Conservation (phyloP, 2,888 invertebrate species). For the Meloe dianella region DNA sequence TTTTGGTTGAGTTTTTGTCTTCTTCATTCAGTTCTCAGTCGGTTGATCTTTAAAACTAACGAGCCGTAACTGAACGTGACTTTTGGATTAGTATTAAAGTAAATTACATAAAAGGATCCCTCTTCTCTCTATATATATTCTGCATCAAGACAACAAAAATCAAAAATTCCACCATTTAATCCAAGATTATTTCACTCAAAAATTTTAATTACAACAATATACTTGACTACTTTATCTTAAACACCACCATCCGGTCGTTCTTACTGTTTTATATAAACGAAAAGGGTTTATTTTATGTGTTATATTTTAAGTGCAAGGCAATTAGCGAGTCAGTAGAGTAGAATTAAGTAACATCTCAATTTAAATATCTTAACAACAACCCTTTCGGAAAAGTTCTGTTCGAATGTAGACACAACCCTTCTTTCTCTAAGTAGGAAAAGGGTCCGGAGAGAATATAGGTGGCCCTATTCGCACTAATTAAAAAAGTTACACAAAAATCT, state of each 20-base stretch:
- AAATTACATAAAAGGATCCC: constrained; percentile 17
- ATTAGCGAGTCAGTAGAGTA: constrained; percentile 60
- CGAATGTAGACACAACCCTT: constrained; percentile 36
- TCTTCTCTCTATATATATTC: not conserved
- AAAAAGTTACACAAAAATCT: constrained; percentile 43
- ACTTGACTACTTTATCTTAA: constrained; percentile 18
- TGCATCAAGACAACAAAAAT: not conserved
- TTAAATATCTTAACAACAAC: constrained; percentile 56
- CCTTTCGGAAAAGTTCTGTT: constrained; percentile 31
- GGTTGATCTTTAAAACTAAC: constrained; percentile 43
- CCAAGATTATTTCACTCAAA: not conserved
- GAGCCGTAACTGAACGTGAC: constrained; percentile 45
- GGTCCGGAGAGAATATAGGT: constrained; percentile 40
- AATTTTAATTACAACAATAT: constrained; percentile 15
- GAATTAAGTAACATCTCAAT: constrained; percentile 60
- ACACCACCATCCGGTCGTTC: constrained; percentile 13
- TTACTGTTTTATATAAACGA: constrained; percentile 35
- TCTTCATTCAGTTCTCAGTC: constrained; percentile 32
- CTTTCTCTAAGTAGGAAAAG: constrained; percentile 37
- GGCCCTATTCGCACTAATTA: constrained; percentile 54
- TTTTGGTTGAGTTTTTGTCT: constrained; percentile 39
- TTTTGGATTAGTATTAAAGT: constrained; percentile 36
- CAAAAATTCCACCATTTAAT: not conserved
- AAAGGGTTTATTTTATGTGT: constrained; percentile 56
- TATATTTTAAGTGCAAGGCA: constrained; percentile 55